These are phyloP conservation scores for Catostomus latipinnis DNA, from an alignment of 2,797 vertebrate species.

Conservation along the genomic window DNA sequence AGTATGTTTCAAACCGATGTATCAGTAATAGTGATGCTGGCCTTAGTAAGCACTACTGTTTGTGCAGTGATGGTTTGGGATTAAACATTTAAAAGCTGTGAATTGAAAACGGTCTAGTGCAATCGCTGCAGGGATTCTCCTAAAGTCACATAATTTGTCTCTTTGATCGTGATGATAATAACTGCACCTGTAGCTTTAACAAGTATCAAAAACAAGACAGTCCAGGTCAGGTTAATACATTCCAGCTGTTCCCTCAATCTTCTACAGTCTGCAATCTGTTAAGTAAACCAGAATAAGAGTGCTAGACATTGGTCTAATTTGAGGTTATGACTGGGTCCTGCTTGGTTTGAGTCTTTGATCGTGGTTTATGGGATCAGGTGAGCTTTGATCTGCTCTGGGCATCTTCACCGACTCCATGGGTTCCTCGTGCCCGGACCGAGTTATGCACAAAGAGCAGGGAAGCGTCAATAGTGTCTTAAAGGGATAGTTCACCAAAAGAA, in stretches of 20 bases:
- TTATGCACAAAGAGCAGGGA: too few relatives aligned
- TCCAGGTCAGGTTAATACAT: constrained; percentile 15
- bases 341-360: constrained; percentile 62
- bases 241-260: constrained; percentile 47
- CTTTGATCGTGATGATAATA: constrained; percentile 24
- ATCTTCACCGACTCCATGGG: constrained; percentile 58
- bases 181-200: constrained; percentile 12
- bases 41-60: not conserved
- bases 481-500: too few relatives aligned
- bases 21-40: too few relatives aligned
- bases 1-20: too few relatives aligned
- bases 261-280: constrained; percentile 43
- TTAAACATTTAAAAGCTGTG: not conserved
- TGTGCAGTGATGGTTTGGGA: not conserved
- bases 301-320: constrained; percentile 48
- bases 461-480: too few relatives aligned
- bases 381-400: constrained; percentile 61
- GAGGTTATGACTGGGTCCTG: constrained; percentile 61
- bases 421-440: not conserved
- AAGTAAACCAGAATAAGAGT: constrained; percentile 37
- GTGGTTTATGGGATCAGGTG: constrained; percentile 57
- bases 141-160: not conserved
- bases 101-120: not conserved
- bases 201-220: constrained; percentile 1
- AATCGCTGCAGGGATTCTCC: not conserved